Evolutionary conservation across 1,140 invertebrate species (phyloP), one percentile per base, ranked within the genome.

Genomic region (Aricia agestis): DNA sequence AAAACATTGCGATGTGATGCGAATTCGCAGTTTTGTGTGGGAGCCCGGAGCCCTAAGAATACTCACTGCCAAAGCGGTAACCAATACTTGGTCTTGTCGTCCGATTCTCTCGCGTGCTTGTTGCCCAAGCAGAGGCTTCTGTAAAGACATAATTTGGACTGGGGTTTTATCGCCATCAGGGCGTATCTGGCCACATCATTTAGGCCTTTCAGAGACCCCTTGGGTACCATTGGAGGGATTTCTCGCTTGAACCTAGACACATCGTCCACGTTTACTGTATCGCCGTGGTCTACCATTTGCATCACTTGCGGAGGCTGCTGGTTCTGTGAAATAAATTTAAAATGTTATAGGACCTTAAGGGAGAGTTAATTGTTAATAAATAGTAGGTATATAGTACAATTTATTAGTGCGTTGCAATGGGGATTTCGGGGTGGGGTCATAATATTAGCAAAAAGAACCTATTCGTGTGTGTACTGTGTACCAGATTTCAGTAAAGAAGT

Each of bases 51-150:
- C 25, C 25, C 25, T 25, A 25, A 25, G 25, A 25, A 36, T 36
- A 89, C 84, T 86, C 92, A 95, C 95, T 95, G 94, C 95, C 95
- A 95, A 66, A 95, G 86, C 13, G 95, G 95, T 65, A 95, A 81
- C 94, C 94, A 95, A 74, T 95, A 93, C 81, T 92, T 93, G 58
- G 93, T 93, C 11, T 85, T 89, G 59, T 93, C 92, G 0, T 80
- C 76, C 36, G 92, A 80, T 18, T 82, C 79, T 69, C 93, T 93
- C 0, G 94, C 94, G 71, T 91, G 92, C 70, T 87, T 93, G 79
- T 95, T 95, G 42, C 94, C 94, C 57, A 94, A 87, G 78, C 95
- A 96, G 1, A 96, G 83, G 7, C 87, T 85, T 71, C 92, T 90
- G 31, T 93, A 92, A n/a, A 96, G 81, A 79, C 95, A 96, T 42